These are phyloP conservation scores for Diadophis punctatus DNA, from an alignment of 2,113 vertebrate genomes.

Conservation along the genomic window DNA sequence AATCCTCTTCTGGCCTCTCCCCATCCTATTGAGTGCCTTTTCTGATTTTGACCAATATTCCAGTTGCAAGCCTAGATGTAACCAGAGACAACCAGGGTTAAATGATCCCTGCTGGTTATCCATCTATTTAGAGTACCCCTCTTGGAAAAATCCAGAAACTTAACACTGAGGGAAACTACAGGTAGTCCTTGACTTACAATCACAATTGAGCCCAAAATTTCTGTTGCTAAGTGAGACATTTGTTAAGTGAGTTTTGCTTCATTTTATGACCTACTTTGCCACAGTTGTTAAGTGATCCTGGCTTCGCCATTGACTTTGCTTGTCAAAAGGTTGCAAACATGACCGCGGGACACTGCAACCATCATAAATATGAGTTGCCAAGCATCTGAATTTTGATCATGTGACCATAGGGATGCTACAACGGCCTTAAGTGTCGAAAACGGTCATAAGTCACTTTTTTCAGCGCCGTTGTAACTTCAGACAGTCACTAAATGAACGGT, in stretches of 20 bases:
- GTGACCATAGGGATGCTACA: background rate
- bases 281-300: background rate
- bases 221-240: background rate
- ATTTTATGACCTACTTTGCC: background rate
- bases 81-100: background rate
- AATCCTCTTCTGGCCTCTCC: background rate
- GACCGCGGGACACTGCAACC: background rate
- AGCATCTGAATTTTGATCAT: background rate
- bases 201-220: background rate
- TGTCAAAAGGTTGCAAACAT: background rate
- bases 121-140: background rate
- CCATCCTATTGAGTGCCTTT: background rate
- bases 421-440: background rate
- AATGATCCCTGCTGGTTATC: background rate
- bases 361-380: background rate
- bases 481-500: background rate
- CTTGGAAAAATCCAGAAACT: background rate
- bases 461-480: background rate
- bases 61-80: background rate
- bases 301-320: background rate
- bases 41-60: background rate
- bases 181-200: background rate
- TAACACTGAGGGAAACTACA: background rate
- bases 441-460: background rate
- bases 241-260: background rate